Evolutionary conservation across 2,113 vertebrate species (phyloP).

Genomic region (Gymnorhina tibicen): DNA sequence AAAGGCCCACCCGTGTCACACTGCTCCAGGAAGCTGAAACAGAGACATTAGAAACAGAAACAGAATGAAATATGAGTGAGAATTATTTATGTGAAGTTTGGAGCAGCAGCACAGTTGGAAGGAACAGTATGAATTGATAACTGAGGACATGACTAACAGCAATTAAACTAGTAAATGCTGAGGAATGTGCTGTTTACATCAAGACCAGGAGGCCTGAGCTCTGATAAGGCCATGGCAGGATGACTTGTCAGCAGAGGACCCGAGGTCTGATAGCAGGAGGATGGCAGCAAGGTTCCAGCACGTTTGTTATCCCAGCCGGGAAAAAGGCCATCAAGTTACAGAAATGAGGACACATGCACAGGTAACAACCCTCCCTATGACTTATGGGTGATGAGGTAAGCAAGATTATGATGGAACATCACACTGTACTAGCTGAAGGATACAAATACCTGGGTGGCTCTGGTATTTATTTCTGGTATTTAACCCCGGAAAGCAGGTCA

Average conservation of each 20-base stretch:
- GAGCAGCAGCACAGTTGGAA: not conserved
- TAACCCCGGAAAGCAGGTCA: not conserved
- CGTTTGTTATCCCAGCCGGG: not conserved
- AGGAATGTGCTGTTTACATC: constrained; percentile 15
- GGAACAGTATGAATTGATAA: not conserved
- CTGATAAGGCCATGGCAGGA: not conserved
- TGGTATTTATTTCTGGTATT: not conserved
- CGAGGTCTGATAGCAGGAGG: not conserved
- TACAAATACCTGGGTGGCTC: not conserved
- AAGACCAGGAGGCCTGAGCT: not conserved
- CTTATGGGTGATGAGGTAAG: not conserved
- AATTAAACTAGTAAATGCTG: not conserved
- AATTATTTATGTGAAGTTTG: not conserved
- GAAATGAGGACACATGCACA: not conserved
- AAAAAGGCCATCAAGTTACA: not conserved
- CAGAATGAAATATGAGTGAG: not conserved
- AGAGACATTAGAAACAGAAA: too few relatives aligned
- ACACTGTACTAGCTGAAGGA: not conserved
- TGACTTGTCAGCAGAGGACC: not conserved
- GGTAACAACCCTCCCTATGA: not conserved
- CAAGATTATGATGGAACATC: not conserved
- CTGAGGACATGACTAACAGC: not conserved
- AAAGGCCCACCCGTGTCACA: fast-evolving
- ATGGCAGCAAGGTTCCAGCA: not conserved
- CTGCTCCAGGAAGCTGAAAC: not conserved